Conservation (phyloP, 2,888 invertebrate genomes). For the Brachyptera putata region DNA sequence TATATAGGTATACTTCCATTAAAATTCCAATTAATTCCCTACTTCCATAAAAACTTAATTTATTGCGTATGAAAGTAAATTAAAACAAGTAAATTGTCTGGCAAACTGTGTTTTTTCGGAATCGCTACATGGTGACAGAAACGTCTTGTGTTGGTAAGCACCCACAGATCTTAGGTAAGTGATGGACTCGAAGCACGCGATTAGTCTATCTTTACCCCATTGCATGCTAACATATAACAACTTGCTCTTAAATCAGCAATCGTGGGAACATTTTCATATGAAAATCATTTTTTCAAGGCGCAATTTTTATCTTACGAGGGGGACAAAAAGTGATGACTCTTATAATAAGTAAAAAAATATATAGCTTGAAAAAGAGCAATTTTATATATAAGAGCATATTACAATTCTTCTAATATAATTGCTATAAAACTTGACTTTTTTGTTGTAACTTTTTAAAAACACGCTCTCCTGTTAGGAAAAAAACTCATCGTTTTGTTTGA, state of each 20-base stretch:
- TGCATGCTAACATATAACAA: not conserved
- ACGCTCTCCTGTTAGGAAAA: conserved; percentile 17
- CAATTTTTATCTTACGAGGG: conserved; percentile 7
- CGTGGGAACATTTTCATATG: conserved; percentile 21
- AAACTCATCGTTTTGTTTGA: not conserved
- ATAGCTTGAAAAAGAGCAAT: not conserved
- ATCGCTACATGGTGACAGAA: no score
- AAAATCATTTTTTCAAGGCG: not conserved
- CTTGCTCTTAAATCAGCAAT: not conserved
- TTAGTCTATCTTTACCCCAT: not conserved
- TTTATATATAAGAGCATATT: conserved; percentile 21
- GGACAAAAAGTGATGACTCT: not conserved
- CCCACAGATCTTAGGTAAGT: no score
- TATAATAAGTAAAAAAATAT: not conserved
- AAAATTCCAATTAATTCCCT: no score
- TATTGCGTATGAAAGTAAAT: no score
- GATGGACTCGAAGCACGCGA: no score
- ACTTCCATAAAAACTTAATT: no score
- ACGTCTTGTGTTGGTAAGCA: no score
- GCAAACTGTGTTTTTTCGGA: no score
- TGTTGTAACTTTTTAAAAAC: conserved; percentile 21
- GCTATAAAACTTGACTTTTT: conserved; percentile 23
- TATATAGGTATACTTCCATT: no score
- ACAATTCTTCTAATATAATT: conserved; percentile 29
- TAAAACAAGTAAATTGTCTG: no score